These are phyloP conservation scores for Octomys mimax DNA, from an alignment of 2,797 vertebrate genomes.

Conservation along the genomic window DNA sequence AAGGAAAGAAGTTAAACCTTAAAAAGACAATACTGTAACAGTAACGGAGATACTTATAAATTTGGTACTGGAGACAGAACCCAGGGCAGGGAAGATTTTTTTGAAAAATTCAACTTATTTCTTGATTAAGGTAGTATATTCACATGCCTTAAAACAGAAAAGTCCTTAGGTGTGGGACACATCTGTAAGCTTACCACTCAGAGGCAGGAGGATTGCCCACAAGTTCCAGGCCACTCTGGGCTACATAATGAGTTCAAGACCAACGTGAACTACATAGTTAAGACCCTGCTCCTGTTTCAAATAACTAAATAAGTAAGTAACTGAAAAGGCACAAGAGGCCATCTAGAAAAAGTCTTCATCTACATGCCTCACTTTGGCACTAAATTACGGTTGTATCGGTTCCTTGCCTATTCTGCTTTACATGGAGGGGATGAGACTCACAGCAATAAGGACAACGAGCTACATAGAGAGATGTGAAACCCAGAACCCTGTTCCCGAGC, in stretches of 20 bases:
- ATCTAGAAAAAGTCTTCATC: background rate
- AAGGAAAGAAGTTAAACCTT: constrained; percentile 23
- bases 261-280: background rate
- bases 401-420: constrained; percentile 11
- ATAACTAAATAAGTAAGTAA: background rate
- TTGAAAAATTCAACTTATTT: constrained; percentile 53
- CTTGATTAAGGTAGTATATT: constrained; percentile 36
- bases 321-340: background rate
- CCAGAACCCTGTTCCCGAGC: background rate
- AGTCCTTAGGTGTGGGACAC: background rate
- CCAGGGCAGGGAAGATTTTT: background rate
- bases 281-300: background rate
- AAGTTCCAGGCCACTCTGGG: background rate
- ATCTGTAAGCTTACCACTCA: background rate
- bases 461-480: background rate
- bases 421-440: background rate
- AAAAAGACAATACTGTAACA: background rate
- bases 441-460: background rate
- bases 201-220: background rate
- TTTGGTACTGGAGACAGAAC: background rate
- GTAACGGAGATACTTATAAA: background rate
- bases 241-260: background rate
- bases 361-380: background rate
- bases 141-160: constrained; percentile 36
- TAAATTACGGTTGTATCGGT: background rate